Evolutionary conservation across 2,888 invertebrate genomes (phyloP), one percentile per base, ranked within the genome.

Genomic region (Rambutsinella grinnellia): DNA sequence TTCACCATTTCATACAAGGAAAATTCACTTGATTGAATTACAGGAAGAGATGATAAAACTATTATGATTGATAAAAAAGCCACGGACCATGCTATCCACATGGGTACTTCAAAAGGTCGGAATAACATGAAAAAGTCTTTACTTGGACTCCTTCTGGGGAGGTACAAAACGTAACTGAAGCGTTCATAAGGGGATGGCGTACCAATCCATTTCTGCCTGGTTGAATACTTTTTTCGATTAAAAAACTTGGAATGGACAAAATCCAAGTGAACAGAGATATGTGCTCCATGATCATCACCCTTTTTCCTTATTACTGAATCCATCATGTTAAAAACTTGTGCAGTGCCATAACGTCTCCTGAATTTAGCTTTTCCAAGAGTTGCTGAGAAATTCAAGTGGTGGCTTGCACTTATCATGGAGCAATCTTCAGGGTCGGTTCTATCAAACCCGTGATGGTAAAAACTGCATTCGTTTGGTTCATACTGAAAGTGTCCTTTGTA

Each of bases 41-140:
- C 19, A 27, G 19, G 19, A 23, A 58, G 44, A 36, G 19, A 36
- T 1, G 62, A 46, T 1, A 70, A 28, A 10, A 47, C 21, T 0
- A 63, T 3, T 1, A 58, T 51, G 0, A 58, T 65, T 15, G 36
- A 5, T 0, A 71, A 13, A 26, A 65, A 58, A 10, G 63, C 51
- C 0, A 56, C 17, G 17, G 19, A 3, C 65, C 63, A 63, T n/a
- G 63, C n/a, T 1, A 46, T 1, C 71, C 71, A 71, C 10, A 46
- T 56, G 3, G 49, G 26, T 2, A 63, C n/a, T 26, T 21, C 65
- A 58, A 71, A 65, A 0, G 71, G 71, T 23, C 71, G 57, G 8
- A 71, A 65, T 15, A 71, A 49, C 10, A 71, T 23, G 17, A 71
- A 26, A 44, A 71, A 71, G 27, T 71, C 71, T 13, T 28, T 28